Conservation (phyloP, 2,888 invertebrate species). For the Stomorhina lunata region DNA sequence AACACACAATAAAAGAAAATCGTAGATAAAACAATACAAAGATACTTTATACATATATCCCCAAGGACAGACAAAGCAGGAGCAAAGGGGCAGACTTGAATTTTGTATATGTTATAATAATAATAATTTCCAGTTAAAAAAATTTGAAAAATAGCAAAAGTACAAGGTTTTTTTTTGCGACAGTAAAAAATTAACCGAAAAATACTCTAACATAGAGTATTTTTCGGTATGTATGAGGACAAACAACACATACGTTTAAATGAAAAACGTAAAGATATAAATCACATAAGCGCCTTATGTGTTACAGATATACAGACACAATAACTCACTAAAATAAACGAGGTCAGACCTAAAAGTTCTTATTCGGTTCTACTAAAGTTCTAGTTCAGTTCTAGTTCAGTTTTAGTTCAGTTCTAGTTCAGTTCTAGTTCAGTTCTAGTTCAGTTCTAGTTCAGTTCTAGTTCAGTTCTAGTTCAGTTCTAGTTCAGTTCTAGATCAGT, state of each 20-base stretch:
- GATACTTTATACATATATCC: neutral
- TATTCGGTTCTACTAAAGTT: too few species aligned
- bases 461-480: too few species aligned
- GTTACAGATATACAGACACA: neutral
- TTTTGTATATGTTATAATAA: conserved; percentile 22
- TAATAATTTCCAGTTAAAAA: conserved; percentile 56
- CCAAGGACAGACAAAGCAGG: neutral
- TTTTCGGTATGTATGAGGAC: neutral
- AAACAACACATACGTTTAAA: conserved; percentile 27
- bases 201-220: neutral
- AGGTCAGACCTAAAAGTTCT: neutral
- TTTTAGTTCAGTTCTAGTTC: too few species aligned
- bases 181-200: neutral
- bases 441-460: too few species aligned
- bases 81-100: neutral
- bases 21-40: neutral
- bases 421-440: too few species aligned
- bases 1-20: neutral
- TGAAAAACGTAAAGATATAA: conserved; percentile 36
- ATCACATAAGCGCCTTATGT: conserved; percentile 53
- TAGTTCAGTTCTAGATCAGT: too few species aligned
- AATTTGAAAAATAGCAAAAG: conserved; percentile 34
- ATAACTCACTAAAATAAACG: neutral
- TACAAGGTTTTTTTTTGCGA: neutral
- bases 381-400: too few species aligned